Evolutionary conservation across 2,113 vertebrate genomes (phyloP), one percentile per base, ranked within the genome.

Genomic region (Orycteropus afer): DNA sequence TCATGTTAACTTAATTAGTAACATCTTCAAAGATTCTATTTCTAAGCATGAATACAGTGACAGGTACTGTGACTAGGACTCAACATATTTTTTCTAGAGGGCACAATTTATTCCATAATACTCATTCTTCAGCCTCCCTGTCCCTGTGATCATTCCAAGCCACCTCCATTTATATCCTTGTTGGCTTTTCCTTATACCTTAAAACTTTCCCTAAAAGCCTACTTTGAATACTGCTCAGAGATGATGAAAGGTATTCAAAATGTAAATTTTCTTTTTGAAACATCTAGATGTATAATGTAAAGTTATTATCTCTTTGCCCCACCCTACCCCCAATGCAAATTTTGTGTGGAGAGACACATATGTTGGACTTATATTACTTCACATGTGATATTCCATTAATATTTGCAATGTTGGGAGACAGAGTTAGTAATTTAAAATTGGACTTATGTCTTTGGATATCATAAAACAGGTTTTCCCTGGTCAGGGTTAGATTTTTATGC

Each of bases 301-400:
- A n/a, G 22, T 27, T 90, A 37, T 29, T 53, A 23, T 22, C 27
- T 14, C 29, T 71, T n/a, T 29, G 5, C 4, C 11, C 13, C 7
- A 23, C 0, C 20, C 1, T n/a, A n/a, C n/a, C 3, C 4, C n/a
- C 7, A 40, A 51, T 32, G 7, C 25, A 32, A 17, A 29, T 3
- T 18, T 57, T 51, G 17, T 74, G 22, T 32, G 29, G n/a, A n/a
- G n/a, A n/a, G n/a, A 49, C 51, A 59, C 1, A 49, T 65, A 49
- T 55, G 13, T 47, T 57, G 74, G 0, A 7, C 45, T 49, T 69
- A 4, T 71, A 71, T 65, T 51, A 53, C 27, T 90, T 93, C 3
- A 29, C 47, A 4, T 47, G 20, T 32, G 23, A 55, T 12, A 20
- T 27, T 71, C 40, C 9, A 8, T 47, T 63, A n/a, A 37, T 1